Conservation (phyloP, 2,888 invertebrate species). For the Drosophila mimica region DNA sequence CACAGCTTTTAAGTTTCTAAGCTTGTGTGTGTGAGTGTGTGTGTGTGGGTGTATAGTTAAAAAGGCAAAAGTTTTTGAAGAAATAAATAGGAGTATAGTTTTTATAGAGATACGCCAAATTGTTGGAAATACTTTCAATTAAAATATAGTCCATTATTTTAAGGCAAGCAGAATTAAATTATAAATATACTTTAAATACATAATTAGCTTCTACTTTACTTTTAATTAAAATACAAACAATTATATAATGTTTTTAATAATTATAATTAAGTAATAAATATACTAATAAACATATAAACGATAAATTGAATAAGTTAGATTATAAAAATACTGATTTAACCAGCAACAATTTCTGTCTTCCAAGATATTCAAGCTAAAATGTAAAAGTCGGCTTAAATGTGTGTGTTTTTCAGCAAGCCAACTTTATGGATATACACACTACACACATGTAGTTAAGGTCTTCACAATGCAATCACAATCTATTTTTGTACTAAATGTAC, state of each 20-base stretch:
- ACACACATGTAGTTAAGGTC: constrained; percentile 14
- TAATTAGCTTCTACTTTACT: background rate
- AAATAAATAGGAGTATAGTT: background rate
- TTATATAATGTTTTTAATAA: no score
- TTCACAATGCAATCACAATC: constrained; percentile 53
- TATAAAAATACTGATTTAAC: background rate
- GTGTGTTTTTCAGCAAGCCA: constrained; percentile 1
- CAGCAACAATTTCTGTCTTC: background rate
- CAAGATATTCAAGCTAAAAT: background rate
- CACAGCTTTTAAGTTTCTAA: background rate
- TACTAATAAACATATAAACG: background rate
- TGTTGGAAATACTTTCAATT: background rate
- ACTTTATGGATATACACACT: constrained; percentile 1
- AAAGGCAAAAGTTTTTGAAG: background rate
- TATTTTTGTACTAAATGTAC: constrained; percentile 40
- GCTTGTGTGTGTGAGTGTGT: background rate
- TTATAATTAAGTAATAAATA: background rate
- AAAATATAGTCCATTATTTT: background rate
- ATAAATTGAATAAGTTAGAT: background rate
- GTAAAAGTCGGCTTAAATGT: background rate
- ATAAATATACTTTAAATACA: background rate
- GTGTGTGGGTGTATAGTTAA: background rate
- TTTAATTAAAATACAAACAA: no score
- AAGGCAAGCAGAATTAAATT: background rate
- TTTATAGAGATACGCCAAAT: background rate